Conservation (phyloP, 2,113 vertebrate species). For the Calidris pygmaea region DNA sequence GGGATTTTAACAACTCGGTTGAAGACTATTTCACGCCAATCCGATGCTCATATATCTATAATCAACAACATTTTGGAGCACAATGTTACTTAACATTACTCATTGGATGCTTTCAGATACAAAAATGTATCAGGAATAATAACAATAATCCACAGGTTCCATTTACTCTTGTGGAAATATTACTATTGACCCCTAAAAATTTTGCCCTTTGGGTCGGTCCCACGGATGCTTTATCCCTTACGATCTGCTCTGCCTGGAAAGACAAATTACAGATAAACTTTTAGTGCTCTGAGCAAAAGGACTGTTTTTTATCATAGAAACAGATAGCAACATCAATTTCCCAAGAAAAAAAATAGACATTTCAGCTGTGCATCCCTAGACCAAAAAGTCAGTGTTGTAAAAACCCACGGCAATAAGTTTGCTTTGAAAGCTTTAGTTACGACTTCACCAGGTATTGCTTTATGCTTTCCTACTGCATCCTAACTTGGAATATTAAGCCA, state of each 20-base stretch:
- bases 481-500: constrained; percentile 18
- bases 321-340: constrained; percentile 54
- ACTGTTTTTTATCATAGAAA: constrained; percentile 66
- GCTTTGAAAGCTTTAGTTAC: constrained; percentile 43
- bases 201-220: constrained; percentile 33
- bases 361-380: constrained; percentile 38
- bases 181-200: constrained; percentile 57
- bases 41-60: constrained; percentile 53
- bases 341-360: constrained; percentile 18
- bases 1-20: constrained; percentile 42
- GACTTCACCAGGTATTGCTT: constrained; percentile 48
- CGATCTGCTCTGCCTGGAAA: constrained; percentile 58
- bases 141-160: constrained; percentile 42
- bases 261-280: constrained; percentile 68
- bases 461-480: constrained; percentile 21
- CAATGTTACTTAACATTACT: constrained; percentile 48
- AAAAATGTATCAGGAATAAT: constrained; percentile 71
- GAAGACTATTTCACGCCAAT: constrained; percentile 56
- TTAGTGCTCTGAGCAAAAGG: constrained; percentile 55
- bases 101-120: constrained; percentile 66
- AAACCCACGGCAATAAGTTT: constrained; percentile 14
- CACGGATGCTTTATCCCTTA: constrained; percentile 43
- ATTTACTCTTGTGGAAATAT: constrained; percentile 45
- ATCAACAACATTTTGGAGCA: constrained; percentile 57
- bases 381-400: constrained; percentile 15